These are phyloP conservation scores for Malacoctenus gilli DNA, from an alignment of 2,797 vertebrate species.

Conservation along the genomic window DNA sequence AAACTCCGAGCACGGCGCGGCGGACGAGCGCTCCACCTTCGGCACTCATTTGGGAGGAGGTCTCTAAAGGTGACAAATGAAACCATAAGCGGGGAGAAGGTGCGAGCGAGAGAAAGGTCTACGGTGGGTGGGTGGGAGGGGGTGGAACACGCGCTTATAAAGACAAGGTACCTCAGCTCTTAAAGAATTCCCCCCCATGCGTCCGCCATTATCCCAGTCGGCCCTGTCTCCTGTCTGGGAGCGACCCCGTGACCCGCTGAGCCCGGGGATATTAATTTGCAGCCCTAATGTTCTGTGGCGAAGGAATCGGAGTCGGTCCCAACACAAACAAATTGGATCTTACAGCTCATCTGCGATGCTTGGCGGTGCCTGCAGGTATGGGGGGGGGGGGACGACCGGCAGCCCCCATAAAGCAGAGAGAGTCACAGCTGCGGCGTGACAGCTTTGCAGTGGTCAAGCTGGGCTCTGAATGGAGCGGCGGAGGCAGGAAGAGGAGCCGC, in stretches of 20 bases:
- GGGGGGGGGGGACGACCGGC: conserved; percentile 23
- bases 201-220: conserved; percentile 49
- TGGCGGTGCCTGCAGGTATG: conserved; percentile 56
- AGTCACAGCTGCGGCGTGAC: conserved; percentile 8
- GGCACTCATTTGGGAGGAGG: conserved; percentile 58
- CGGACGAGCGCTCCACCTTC: conserved; percentile 50
- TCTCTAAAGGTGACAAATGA: conserved; percentile 62
- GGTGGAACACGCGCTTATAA: conserved; percentile 3
- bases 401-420: conserved; percentile 6
- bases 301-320: conserved; percentile 75
- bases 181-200: conserved; percentile 52
- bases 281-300: conserved; percentile 79
- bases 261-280: conserved; percentile 76
- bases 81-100: conserved; percentile 24
- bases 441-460: conserved; percentile 28
- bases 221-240: conserved; percentile 53
- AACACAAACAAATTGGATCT: conserved; percentile 78
- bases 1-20: conserved; percentile 52
- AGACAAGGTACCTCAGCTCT: conserved; percentile 29
- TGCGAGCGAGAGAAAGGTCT: background rate
- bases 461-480: conserved; percentile 4
- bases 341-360: conserved; percentile 65
- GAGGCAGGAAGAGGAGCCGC: conserved; percentile 19
- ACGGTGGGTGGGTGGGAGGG: too few species aligned
- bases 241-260: conserved; percentile 55